phyloP scores from a whole-genome alignment of 2,113 vertebrate species.

The Calonectris borealis region DNA sequence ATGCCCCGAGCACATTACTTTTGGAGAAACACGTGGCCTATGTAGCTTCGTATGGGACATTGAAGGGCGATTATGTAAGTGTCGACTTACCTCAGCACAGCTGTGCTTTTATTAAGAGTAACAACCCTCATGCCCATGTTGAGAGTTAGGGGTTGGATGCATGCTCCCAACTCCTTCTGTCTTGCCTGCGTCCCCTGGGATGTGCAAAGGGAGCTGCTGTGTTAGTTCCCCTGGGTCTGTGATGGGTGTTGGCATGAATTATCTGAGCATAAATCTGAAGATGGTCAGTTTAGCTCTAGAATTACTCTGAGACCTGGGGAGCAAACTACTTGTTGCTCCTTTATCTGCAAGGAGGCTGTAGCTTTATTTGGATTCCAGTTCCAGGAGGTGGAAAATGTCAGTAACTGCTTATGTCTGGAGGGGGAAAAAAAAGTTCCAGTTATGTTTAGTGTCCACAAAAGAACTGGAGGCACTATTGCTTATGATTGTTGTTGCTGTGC shows the following conservation, averaged over 20 bases:
- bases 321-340: neutral
- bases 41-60: conserved; percentile 85
- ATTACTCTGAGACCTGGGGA: conserved; percentile 65
- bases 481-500: neutral
- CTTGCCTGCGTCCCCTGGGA: neutral
- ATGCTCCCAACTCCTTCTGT: neutral
- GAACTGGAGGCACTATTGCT: neutral
- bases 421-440: neutral
- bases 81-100: neutral
- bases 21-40: conserved; percentile 89
- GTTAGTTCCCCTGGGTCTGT: neutral
- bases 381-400: too few relatives aligned
- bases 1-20: conserved; percentile 76
- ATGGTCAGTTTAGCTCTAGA: conserved; percentile 53
- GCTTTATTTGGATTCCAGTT: neutral
- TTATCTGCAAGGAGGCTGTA: too few relatives aligned
- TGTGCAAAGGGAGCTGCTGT: neutral
- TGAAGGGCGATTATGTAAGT: conserved; percentile 90
- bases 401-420: neutral
- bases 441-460: neutral
- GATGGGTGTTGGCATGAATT: conserved; percentile 48
- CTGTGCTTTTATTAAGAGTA: neutral
- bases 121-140: accelerated
- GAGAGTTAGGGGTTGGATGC: neutral
- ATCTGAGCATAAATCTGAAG: conserved; percentile 57